Percentiles rank a stretch among this genome's conserved stretches.
Conservation (phyloP, 2,888 invertebrate genomes). For the Tromatobia lineatoria region DNA sequence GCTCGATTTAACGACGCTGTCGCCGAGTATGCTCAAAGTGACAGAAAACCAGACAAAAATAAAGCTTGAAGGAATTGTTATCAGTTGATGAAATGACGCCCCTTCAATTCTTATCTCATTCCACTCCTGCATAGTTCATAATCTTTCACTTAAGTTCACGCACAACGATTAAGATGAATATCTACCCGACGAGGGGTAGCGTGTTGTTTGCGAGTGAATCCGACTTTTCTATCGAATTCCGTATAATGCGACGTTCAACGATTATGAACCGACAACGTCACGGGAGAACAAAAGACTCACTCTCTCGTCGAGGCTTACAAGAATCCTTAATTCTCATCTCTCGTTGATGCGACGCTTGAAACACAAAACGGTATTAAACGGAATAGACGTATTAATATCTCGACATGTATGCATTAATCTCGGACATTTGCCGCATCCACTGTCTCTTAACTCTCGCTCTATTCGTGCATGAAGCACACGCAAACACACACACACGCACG, state of each 20-base stretch:
- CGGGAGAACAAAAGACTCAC: constrained; percentile 24
- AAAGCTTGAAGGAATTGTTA: too few species aligned
- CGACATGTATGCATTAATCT: constrained; percentile 22
- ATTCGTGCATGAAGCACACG: constrained; percentile 7
- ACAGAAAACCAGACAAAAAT: too few species aligned
- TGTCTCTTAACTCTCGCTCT: constrained; percentile 14
- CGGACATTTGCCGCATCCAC: constrained; percentile 2
- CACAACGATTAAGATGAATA: constrained; percentile 5
- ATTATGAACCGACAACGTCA: not conserved
- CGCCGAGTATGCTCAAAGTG: too few species aligned
- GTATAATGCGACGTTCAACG: constrained; percentile 12
- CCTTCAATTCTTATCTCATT: not conserved
- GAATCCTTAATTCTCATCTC: constrained; percentile 37
- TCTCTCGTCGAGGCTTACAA: not conserved
- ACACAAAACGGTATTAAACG: constrained; percentile 12
- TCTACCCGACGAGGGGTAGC: not conserved
- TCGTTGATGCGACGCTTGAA: constrained; percentile 5
- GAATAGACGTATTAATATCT: constrained; percentile 14
- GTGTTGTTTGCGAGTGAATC: constrained; percentile 1
- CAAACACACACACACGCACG: not conserved
- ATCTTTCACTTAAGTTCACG: not conserved
- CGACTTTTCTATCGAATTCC: constrained; percentile 21
- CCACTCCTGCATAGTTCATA: not conserved
- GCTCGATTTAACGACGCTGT: too few species aligned
- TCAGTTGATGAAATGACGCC: not conserved